Conservation (phyloP, 2,113 vertebrate species). For the Takifugu flavidus region DNA sequence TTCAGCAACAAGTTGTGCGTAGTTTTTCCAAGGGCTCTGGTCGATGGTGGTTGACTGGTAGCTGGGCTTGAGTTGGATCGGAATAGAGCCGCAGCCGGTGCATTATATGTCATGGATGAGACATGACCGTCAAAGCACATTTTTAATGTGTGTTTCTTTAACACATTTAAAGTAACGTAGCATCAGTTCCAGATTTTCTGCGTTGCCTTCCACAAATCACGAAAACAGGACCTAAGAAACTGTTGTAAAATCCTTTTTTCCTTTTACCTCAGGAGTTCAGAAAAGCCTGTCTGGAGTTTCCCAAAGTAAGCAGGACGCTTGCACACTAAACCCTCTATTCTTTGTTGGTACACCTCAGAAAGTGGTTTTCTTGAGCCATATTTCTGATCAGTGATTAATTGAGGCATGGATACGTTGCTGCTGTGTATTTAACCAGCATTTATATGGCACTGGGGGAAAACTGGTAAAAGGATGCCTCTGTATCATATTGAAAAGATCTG, state of each 20-base stretch:
- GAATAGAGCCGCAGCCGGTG: no score
- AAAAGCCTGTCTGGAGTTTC: conserved; percentile 78
- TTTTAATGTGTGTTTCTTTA: no score
- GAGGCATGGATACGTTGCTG: neutral
- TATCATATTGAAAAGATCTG: conserved; percentile 55
- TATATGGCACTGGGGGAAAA: neutral
- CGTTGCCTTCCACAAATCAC: conserved; percentile 3
- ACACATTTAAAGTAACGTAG: neutral
- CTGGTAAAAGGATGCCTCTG: conserved; percentile 41
- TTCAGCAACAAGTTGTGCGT: no score
- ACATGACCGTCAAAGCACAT: no score
- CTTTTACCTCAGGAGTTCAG: conserved; percentile 75
- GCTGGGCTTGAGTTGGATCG: no score
- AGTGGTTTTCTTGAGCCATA: conserved; percentile 37
- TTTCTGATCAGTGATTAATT: conserved; percentile 6
- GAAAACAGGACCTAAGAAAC: conserved; percentile 19
- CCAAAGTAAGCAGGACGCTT: conserved; percentile 72
- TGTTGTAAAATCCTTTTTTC: conserved; percentile 60
- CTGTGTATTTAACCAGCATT: neutral
- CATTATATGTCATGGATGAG: no score
- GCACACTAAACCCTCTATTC: conserved; percentile 49
- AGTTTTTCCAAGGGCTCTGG: no score
- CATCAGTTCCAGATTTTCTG: neutral
- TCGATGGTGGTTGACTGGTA: no score
- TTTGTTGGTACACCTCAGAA: conserved; percentile 52